These are phyloP conservation scores for Sisor rabdophorus DNA, from an alignment of 2,113 vertebrate species.

Conservation along the genomic window DNA sequence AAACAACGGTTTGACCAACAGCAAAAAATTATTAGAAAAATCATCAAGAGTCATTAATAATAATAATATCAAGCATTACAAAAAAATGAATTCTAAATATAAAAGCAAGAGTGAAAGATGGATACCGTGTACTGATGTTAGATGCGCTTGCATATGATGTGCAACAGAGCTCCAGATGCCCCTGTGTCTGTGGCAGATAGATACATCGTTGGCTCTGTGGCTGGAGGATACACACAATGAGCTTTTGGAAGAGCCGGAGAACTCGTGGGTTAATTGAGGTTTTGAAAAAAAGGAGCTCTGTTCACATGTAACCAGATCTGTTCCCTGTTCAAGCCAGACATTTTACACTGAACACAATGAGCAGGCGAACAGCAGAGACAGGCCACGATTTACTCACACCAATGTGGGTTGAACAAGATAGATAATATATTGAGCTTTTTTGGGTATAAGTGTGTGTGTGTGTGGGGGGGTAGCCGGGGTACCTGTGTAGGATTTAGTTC, in stretches of 20 bases:
- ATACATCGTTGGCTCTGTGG: conserved; percentile 40
- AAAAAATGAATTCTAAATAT: too few relatives aligned
- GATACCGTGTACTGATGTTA: not conserved
- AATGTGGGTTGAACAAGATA: too few relatives aligned
- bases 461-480: not conserved
- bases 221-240: conserved; percentile 62
- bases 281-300: conserved; percentile 73
- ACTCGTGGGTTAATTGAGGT: conserved; percentile 67
- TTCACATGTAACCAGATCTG: conserved; percentile 73
- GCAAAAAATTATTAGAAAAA: not conserved
- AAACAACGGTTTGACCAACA: not conserved
- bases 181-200: conserved; percentile 37
- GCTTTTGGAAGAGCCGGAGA: conserved; percentile 60
- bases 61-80: not conserved
- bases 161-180: not conserved
- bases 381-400: conserved; percentile 45
- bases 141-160: not conserved
- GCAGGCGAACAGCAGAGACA: conserved; percentile 51
- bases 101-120: too few relatives aligned
- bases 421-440: too few relatives aligned
- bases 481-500: conserved; percentile 52
- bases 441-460: too few relatives aligned
- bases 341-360: conserved; percentile 63
- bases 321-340: conserved; percentile 64
- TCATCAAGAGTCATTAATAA: not conserved